Conservation (phyloP, 1,140 invertebrate genomes). For the Caenorhabditis elegans region WBcel235 BX284602.5:5432501-5433000, state of each 20-base stretch:
- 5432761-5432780: background rate
- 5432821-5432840: background rate
- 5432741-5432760: background rate
- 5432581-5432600: background rate
- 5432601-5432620: background rate
- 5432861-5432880: background rate
- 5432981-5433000: background rate
- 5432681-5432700: background rate
- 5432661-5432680: background rate
- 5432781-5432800: background rate
- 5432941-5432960: background rate
- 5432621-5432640: slow-evolving; percentile 4
- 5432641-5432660: background rate
- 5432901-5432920: background rate
- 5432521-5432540: background rate
- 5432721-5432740: background rate
- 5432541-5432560: background rate
- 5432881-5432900: background rate
- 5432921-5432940: background rate
- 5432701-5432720: too few relatives aligned
- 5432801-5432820: background rate
- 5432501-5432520: background rate
- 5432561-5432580: background rate
- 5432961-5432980: too few relatives aligned
- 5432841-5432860: background rate